Percentiles rank a stretch among this genome's conserved stretches.
phyloP scores from a whole-genome alignment of 2,113 vertebrate genomes.

The Hypomesus transpacificus region DNA sequence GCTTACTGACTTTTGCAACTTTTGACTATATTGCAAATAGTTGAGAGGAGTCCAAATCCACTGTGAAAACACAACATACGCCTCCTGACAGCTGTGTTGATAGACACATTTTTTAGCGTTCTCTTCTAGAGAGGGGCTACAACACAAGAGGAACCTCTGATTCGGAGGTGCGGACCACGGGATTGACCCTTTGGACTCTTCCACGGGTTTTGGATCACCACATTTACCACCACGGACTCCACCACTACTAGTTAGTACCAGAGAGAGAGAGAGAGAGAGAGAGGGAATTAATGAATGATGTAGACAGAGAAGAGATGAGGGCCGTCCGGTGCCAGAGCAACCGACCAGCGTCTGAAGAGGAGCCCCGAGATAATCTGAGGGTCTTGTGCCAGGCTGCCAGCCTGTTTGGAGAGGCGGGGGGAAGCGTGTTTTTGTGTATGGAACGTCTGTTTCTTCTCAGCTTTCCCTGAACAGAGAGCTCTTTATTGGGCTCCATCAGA shows the following conservation, averaged over 20 bases:
- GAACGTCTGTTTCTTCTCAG: slow-evolving; percentile 90
- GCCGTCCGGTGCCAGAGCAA: slow-evolving; percentile 33
- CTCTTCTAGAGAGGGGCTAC: neutral
- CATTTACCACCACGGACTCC: neutral
- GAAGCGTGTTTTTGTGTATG: slow-evolving; percentile 67
- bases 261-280: slow-evolving; percentile 11
- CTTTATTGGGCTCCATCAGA: slow-evolving; percentile 79
- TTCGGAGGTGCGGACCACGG: neutral
- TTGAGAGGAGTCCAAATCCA: slow-evolving; percentile 11
- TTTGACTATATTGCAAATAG: slow-evolving; percentile 10
- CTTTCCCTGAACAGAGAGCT: slow-evolving; percentile 74
- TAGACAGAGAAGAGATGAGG: slow-evolving; percentile 43
- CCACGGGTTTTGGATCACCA: neutral
- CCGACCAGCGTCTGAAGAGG: slow-evolving; percentile 41
- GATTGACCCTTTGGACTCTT: neutral
- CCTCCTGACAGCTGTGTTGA: slow-evolving; percentile 1
- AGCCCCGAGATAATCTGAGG: slow-evolving; percentile 48
- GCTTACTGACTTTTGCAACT: slow-evolving; percentile 1
- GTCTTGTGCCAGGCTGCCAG: slow-evolving; percentile 37
- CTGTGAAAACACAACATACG: neutral
- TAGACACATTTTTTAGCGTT: neutral
- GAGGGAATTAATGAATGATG: slow-evolving; percentile 17
- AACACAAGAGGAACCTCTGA: neutral
- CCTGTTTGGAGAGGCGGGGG: slow-evolving; percentile 36
- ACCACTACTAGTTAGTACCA: neutral